Conservation (phyloP, 2,888 invertebrate species). For the Scelioninae gen. 1 region DNA sequence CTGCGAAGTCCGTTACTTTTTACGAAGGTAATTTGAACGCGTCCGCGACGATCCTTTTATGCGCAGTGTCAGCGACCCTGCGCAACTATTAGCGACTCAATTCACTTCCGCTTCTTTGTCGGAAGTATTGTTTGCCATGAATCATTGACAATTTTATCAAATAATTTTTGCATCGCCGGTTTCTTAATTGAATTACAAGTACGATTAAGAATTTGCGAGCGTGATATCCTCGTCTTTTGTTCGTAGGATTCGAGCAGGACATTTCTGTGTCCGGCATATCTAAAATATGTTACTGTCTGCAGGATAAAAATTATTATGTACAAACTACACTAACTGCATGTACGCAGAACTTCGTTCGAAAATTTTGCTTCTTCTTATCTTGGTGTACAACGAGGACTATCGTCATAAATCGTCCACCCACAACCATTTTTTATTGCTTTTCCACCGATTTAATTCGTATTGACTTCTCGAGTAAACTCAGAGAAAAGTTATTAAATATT, state of each 20-base stretch:
- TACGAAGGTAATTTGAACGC: constrained; percentile 73
- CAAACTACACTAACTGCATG: constrained; percentile 42
- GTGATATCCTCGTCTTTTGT: constrained; percentile 46
- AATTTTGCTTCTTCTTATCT: constrained; percentile 43
- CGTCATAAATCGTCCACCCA: constrained; percentile 70
- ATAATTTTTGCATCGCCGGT: no score
- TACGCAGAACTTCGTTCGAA: constrained; percentile 31
- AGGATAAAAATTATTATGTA: constrained; percentile 48
- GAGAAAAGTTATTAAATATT: no score
- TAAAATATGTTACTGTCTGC: constrained; percentile 52
- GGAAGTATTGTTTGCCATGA: no score
- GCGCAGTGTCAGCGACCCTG: constrained; percentile 79
- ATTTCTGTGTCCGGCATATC: constrained; percentile 30
- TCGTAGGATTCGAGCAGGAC: constrained; percentile 13
- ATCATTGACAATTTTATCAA: no score
- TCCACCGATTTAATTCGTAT: constrained; percentile 43
- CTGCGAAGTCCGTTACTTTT: constrained; percentile 77
- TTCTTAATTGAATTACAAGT: background rate
- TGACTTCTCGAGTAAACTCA: no score
- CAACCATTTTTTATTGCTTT: constrained; percentile 70
- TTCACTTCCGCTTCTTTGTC: constrained; percentile 78
- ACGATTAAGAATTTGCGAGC: background rate
- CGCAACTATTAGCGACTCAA: constrained; percentile 74
- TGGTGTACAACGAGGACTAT: constrained; percentile 63
- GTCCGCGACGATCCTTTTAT: constrained; percentile 74